Evolutionary conservation across 1,140 invertebrate species (phyloP).

Genomic region (Scaptomyza pallida): DNA sequence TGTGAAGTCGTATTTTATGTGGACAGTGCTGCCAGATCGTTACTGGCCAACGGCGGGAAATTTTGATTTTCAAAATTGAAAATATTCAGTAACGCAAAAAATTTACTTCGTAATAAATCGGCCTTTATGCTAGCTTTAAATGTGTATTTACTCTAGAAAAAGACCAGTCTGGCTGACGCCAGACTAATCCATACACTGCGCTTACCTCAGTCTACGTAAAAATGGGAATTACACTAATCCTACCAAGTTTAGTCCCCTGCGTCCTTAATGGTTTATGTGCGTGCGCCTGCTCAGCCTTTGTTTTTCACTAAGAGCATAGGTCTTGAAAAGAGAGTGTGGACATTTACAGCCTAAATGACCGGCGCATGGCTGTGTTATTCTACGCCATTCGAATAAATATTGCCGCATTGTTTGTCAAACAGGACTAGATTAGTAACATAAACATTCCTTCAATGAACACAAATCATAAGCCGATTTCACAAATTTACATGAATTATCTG

Average conservation of each 20-base stretch:
- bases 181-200: conserved; percentile 48
- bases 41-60: too few relatives aligned
- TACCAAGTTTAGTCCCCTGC: conserved; percentile 31
- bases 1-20: not conserved
- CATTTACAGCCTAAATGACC: conserved; percentile 42
- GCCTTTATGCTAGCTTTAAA: too few relatives aligned
- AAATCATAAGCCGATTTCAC: conserved; percentile 83
- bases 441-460: conserved; percentile 71
- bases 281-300: conserved; percentile 47
- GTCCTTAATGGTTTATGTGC: conserved; percentile 30
- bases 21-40: conserved; percentile 9
- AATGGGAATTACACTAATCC: conserved; percentile 65
- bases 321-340: conserved; percentile 4
- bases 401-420: conserved; percentile 83
- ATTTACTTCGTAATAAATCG: too few relatives aligned
- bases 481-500: conserved; percentile 78
- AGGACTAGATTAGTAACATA: conserved; percentile 83
- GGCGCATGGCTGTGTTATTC: conserved; percentile 65
- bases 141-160: conserved; percentile 9
- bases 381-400: conserved; percentile 83
- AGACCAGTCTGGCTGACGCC: conserved; percentile 69
- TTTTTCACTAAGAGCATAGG: conserved; percentile 6
- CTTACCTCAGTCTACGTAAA: conserved; percentile 66
- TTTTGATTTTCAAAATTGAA: too few relatives aligned
- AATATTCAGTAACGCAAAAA: too few relatives aligned